Evolutionary conservation across 53 echinoderm and acorn worm species (phyloP), one percentile per base, ranked within the genome.

Genomic region (Pentamera pediparva): DNA sequence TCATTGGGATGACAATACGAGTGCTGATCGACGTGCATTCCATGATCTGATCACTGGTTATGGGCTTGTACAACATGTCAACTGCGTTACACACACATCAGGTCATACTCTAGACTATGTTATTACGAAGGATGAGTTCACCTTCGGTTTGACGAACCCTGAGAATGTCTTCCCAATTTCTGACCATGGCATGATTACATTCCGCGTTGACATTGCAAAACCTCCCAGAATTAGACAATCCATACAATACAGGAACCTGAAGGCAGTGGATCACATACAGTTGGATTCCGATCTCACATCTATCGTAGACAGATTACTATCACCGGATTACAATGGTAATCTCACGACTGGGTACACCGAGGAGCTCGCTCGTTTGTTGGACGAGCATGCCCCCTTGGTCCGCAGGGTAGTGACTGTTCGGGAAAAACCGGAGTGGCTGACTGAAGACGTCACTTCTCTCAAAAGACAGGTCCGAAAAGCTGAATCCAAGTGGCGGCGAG

Each of bases 311-410:
- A 11, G 20, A 7, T 40, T 69, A 20, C 43, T 40, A 25, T 17
- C 43, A 69, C 41, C 18, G 29, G 69, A 69, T 40, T 69, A 39
- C 69, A n/a, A n/a, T n/a, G n/a, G n/a, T n/a, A n/a, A n/a, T n/a
- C n/a, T n/a, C 20, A 9, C 9, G 69, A 69, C 48, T 24, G 40
- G 25, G 69, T 69, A 41, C 3, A 41, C 43, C 33, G 36, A 15
- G 36, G 36, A 5, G 62, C 13, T 33, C 33, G 11, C 62, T 33
- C 35, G 36, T 31, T 29, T 60, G 18, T 60, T 60, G 60, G 60
- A 60, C 32, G 32, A 33, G 18, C 60, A 55, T 28, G 37, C 62
- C 33, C 62, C 62, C 33, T 62, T 36, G 62, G 17, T 62, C 35
- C 62, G 35, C 35, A 34, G 20, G 37, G 36, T 13, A 35, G 35